Evolutionary conservation across 2,797 vertebrate genomes (phyloP), one percentile per base, ranked within the genome.

Genomic region (Echeneis naucrates): DNA sequence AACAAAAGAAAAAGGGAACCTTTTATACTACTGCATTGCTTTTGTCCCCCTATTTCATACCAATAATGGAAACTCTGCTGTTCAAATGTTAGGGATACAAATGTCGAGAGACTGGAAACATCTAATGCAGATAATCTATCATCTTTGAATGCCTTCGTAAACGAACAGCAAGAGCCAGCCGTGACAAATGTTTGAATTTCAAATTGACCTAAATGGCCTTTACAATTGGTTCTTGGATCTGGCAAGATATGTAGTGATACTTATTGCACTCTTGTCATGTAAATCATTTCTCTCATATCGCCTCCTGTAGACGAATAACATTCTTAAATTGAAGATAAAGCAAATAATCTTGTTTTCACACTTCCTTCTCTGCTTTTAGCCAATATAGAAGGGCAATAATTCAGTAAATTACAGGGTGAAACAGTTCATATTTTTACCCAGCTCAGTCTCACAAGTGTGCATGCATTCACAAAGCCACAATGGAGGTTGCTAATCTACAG

Each of bases 391-490:
- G 23, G 52, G 64, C 67, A 74, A 73, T 62, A 62, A 45, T 37
- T 68, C 8, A 23, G 44, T 56, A 50, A 47, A 63, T 66, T 51
- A 45, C 35, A 64, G 67, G 21, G 38, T 33, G 33, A 78, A 52
- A 67, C 6, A 6, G 42, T 35, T 63, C 37, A 68, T 23, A 57
- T 32, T 6, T 30, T n/a, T n/a, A 67, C 37, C 63, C 51, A 9
- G 64, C 54, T 78, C 71, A 68, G 12, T 77, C 81, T 76, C 70
- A 84, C 63, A 55, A 69, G 45, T 37, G 55, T 75, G 79, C 85
- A 85, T 82, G 73, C 72, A 60, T 81, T 80, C 77, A 85, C 75
- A 86, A 76, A 72, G 67, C 50, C 76, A 87, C 83, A 1, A 84
- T 75, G 66, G 45, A 70, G 71, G 61, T 14, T 64, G 44, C 73